These are phyloP conservation scores for Drosophila kohkoa DNA, from an alignment of 1,140 invertebrate genomes.

Conservation along the genomic window DNA sequence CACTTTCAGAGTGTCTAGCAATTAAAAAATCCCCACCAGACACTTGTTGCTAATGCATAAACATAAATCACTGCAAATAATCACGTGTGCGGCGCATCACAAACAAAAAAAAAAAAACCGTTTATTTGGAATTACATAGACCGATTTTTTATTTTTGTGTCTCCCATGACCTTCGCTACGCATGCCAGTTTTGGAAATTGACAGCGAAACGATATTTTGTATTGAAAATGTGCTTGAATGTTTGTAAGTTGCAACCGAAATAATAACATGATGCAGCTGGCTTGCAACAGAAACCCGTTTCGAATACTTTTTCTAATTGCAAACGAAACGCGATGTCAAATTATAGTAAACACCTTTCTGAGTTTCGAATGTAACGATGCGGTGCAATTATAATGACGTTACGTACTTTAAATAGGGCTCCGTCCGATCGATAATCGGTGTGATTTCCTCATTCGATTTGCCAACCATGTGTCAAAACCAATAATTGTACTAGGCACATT, in stretches of 20 bases:
- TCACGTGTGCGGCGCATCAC: constrained; percentile 59
- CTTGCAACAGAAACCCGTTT: constrained; percentile 30
- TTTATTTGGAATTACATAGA: constrained; percentile 41
- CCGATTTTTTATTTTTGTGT: constrained; percentile 22
- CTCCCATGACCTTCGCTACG: constrained; percentile 62
- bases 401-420: neutral
- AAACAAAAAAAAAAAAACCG: constrained; percentile 33
- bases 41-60: constrained; percentile 16
- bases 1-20: constrained; percentile 25
- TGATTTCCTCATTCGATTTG: neutral
- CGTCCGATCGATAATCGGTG: neutral
- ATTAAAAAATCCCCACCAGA: constrained; percentile 46
- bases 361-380: constrained; percentile 5
- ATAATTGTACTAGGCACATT: constrained; percentile 9
- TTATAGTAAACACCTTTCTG: constrained; percentile 21
- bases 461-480: neutral
- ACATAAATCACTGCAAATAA: constrained; percentile 68
- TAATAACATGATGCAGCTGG: constrained; percentile 4
- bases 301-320: constrained; percentile 22
- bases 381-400: neutral
- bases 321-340: constrained; percentile 29
- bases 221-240: constrained; percentile 41
- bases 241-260: neutral
- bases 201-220: constrained; percentile 26
- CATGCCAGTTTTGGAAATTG: constrained; percentile 58